Evolutionary conservation across 1,140 invertebrate species (phyloP).

Genomic region (Spodoptera litura): DNA sequence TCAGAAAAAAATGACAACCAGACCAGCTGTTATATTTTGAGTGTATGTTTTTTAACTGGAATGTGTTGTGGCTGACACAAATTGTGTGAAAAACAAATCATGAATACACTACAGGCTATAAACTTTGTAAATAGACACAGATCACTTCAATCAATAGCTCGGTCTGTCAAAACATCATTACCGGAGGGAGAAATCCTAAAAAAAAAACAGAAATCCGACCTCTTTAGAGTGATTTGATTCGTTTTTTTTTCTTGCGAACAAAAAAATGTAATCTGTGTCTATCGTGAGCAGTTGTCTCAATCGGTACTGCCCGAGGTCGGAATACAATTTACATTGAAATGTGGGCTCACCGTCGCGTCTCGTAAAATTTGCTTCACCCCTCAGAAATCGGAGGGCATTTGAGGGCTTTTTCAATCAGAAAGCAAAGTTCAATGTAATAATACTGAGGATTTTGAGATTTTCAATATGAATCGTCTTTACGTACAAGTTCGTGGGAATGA

Average conservation of each 20-base stretch:
- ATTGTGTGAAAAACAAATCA: no score
- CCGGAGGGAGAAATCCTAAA: not conserved
- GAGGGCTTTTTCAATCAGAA: slow-evolving; percentile 34
- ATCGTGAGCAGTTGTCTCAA: slow-evolving; percentile 33
- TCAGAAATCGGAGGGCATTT: slow-evolving; percentile 18
- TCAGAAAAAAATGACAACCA: no score
- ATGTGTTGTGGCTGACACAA: no score
- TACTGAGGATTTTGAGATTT: slow-evolving; percentile 16
- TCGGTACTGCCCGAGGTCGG: not conserved
- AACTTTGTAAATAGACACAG: no score
- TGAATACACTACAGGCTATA: no score
- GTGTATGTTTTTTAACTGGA: no score
- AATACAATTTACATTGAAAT: slow-evolving; percentile 36
- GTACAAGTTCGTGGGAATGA: not conserved
- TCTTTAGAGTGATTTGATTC: not conserved
- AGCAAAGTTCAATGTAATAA: slow-evolving; percentile 17
- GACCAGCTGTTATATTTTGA: no score
- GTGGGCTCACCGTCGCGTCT: not conserved
- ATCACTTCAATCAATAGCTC: not conserved
- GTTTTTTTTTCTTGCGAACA: not conserved
- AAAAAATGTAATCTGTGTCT: slow-evolving; percentile 23
- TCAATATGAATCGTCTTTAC: slow-evolving; percentile 1
- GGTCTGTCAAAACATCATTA: not conserved
- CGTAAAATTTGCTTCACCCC: slow-evolving; percentile 34
- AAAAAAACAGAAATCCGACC: not conserved